Base-by-base conservation (phyloP, 30 jellyfish, hydroid and myxozoan genomes). In the Aurelia coerulea region DNA sequence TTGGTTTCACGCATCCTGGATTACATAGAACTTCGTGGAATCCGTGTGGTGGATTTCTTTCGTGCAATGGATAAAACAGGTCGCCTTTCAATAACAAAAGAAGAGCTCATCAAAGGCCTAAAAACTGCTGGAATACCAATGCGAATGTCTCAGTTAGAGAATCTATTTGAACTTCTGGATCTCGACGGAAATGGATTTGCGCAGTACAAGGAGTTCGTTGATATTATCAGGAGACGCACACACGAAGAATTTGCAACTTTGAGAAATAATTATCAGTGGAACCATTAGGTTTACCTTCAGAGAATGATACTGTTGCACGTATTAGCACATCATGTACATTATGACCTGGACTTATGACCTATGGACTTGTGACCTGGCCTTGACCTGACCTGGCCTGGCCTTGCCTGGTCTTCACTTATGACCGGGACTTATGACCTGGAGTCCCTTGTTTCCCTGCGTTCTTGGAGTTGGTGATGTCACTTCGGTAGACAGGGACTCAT, bases 1-100 rank as follows among this genome's bases (percentile, higher is more conserved):
- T 58, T 88, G 87, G 84, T 88, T 2, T 58, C 91, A 16, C 67
- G 91, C n/a, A 71, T 88, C 15, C 42, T 88, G 72, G 96, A 88
- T 59, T 72, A 51, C 60, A 63, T 88, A 17, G 96, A 78, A 74
- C 88, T 78, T 4, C 96, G 96, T 18, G 96, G 96, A 9, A 74
- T 88, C 54, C 81, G 96, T 23, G 65, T 78, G 42, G 79, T 74
- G n/a, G 96, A 88, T 52, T 79, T 88, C 78, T 88, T 74, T 64
- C 90, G 89, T 35, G 69, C 87, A 32, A 79, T 88, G 85, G 87
- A 77, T 41, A 88, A 79, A 60, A 63, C 80, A 11, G 73, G 81
- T 34, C 77, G 84, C 66, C 81, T 78, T n/a, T 23, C 52, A 56
- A 69, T 88, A 33, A 79, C 87, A 2, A 79, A 88, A 63, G 66